phyloP scores from a whole-genome alignment of 2,888 invertebrate species.

The Eumacrocentrus americanus region DNA sequence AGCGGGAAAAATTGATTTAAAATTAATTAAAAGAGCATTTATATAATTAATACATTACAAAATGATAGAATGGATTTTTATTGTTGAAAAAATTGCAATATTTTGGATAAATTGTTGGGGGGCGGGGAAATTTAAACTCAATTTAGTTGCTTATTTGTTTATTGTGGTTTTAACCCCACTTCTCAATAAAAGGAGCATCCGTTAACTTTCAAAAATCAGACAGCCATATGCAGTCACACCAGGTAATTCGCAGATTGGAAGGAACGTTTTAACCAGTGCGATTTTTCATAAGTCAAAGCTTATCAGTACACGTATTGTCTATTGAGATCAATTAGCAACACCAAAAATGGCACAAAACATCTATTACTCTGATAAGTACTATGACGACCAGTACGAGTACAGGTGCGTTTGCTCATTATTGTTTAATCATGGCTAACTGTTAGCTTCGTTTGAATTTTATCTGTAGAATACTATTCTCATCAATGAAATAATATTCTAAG shows the following conservation, averaged over 20 bases:
- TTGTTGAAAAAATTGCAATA: background rate
- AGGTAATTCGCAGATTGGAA: background rate
- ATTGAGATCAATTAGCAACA: conserved; percentile 8
- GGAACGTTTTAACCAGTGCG: background rate
- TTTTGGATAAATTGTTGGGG: background rate
- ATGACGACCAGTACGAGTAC: conserved; percentile 89
- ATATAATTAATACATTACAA: background rate
- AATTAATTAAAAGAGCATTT: background rate
- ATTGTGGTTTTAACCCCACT: background rate
- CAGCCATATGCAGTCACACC: background rate
- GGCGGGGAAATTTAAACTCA: background rate
- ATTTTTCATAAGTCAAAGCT: background rate
- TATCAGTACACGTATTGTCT: background rate
- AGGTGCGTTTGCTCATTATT: conserved; percentile 68
- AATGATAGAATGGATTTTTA: background rate
- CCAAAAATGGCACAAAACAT: conserved; percentile 67
- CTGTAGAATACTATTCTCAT: background rate
- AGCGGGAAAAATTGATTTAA: background rate
- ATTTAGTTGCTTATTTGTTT: background rate
- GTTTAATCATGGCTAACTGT: background rate
- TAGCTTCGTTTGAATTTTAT: background rate
- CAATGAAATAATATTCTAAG: too few species aligned
- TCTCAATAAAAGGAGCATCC: background rate
- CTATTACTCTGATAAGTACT: conserved; percentile 93
- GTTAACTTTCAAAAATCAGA: background rate